Evolutionary conservation across 2,113 vertebrate species (phyloP), one percentile per base, ranked within the genome.

Genomic region (Pseudorasbora parva): DNA sequence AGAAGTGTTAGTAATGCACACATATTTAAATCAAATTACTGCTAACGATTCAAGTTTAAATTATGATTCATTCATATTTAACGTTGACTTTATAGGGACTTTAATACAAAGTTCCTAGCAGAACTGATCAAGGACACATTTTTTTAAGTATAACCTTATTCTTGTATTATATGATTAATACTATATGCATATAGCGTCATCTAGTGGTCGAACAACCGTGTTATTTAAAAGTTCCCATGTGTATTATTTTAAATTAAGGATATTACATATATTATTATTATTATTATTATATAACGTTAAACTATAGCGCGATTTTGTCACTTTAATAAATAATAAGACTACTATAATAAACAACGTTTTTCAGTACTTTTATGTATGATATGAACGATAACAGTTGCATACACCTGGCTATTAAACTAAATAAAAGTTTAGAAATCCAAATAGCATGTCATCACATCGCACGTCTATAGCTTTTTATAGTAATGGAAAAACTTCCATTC

Each of bases 401-500:
- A 33, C 33, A 5, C 37, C 37, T 37, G 37, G 7, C 37, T 37
- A 37, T 37, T 37, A 37, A 37, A 37, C 37, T 7, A 37, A 37
- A 37, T 7, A 37, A 37, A 37, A 1, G 37, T 37, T 37, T 37
- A 37, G 7, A 37, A 7, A 37, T 6, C 1, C 6, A 37, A 37
- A 37, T n/a, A n/a, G n/a, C n/a, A n/a, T n/a, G n/a, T n/a, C n/a
- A n/a, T n/a, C n/a, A n/a, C n/a, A n/a, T 37, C 37, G 6, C 11
- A 19, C 51, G 19, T 56, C 19, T 8, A 43, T 8, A 43, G 41
- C 5, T 45, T 62, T 62, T 62, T 7, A 0, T 0, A 27, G 0
- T 27, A 0, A 1, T 41, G 1, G 4, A 8, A 1, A 0, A 5
- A 0, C 0, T 0, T 0, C 0, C 0, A 1, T 0, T 1, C 0